Conservation (phyloP, 2,797 vertebrate species). For the Adelosebastes latens region DNA sequence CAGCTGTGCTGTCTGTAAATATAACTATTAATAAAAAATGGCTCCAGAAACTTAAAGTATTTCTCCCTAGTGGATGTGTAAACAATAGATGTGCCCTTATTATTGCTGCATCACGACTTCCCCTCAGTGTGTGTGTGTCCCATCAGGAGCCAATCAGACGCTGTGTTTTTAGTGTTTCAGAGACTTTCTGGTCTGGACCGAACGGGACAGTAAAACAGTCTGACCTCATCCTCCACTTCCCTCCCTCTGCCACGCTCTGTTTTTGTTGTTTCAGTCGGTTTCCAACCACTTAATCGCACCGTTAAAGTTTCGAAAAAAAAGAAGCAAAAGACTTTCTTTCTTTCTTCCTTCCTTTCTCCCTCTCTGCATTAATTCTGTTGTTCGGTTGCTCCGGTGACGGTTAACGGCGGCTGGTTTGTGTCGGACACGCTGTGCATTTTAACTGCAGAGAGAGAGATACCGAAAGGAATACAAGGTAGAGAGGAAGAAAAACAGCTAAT, state of each 20-base stretch:
- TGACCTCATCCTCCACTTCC: slow-evolving; percentile 63
- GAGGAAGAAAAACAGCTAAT: neutral
- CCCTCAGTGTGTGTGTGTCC: neutral
- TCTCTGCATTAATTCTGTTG: slow-evolving; percentile 52
- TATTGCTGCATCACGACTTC: slow-evolving; percentile 5
- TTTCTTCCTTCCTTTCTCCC: slow-evolving; percentile 43
- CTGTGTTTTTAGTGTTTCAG: slow-evolving; percentile 13
- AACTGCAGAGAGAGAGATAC: slow-evolving; percentile 64
- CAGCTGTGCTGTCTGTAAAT: slow-evolving; percentile 82
- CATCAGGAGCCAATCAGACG: slow-evolving; percentile 29
- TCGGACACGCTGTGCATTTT: slow-evolving; percentile 71
- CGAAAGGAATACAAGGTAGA: neutral
- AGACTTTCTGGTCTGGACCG: slow-evolving; percentile 45
- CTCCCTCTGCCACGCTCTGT: slow-evolving; percentile 54
- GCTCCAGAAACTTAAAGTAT: neutral
- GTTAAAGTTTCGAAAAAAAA: slow-evolving; percentile 30
- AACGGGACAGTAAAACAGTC: slow-evolving; percentile 46
- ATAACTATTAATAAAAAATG: slow-evolving; percentile 69
- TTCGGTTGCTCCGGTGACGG: slow-evolving; percentile 59
- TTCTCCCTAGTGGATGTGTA: slow-evolving; percentile 5
- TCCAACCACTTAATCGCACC: slow-evolving; percentile 68
- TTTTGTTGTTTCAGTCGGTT: slow-evolving; percentile 66
- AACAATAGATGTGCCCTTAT: neutral
- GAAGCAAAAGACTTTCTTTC: slow-evolving; percentile 59
- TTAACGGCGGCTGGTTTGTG: slow-evolving; percentile 61